A percentile compares a stretch with the other conserved stretches of the same genome.
Evolutionary conservation across 2,888 invertebrate species (phyloP).

Genomic region (Hypsopygia costalis): DNA sequence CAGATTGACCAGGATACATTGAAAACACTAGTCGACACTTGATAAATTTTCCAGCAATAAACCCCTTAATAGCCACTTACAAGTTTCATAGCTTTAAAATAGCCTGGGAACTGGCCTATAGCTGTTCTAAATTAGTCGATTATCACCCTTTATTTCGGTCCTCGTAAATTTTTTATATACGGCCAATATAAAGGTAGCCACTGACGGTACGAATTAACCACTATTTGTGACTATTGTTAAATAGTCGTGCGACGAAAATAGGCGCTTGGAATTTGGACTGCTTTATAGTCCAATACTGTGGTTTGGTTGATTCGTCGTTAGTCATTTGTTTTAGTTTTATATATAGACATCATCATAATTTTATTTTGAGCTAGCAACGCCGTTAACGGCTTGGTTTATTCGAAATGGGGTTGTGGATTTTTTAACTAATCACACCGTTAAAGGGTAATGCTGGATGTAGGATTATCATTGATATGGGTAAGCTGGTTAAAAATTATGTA

Average conservation of each 20-base stretch:
- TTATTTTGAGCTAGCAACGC: no score
- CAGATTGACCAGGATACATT: no score
- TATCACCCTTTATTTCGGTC: constrained; percentile 53
- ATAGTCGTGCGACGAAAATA: not conserved
- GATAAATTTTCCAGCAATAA: constrained; percentile 34
- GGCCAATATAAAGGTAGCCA: constrained; percentile 32
- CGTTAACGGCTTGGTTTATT: no score
- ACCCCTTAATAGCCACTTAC: constrained; percentile 36
- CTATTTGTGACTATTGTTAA: constrained; percentile 3
- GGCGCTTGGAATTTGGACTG: not conserved
- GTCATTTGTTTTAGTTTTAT: no score
- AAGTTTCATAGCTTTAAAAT: constrained; percentile 44
- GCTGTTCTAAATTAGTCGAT: constrained; percentile 45
- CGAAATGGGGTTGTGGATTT: no score
- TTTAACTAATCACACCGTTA: no score
- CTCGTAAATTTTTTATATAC: constrained; percentile 60
- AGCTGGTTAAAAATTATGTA: no score
- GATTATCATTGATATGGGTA: no score
- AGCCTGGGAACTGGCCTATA: constrained; percentile 41
- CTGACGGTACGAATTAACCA: constrained; percentile 22
- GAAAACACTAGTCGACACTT: not conserved
- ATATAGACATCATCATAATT: no score
- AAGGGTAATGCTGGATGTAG: no score
- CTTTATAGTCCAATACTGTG: no score
- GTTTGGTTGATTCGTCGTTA: no score